Base-by-base conservation (phyloP, 2,888 invertebrate genomes). In the Megaustenia siamemsis region DNA sequence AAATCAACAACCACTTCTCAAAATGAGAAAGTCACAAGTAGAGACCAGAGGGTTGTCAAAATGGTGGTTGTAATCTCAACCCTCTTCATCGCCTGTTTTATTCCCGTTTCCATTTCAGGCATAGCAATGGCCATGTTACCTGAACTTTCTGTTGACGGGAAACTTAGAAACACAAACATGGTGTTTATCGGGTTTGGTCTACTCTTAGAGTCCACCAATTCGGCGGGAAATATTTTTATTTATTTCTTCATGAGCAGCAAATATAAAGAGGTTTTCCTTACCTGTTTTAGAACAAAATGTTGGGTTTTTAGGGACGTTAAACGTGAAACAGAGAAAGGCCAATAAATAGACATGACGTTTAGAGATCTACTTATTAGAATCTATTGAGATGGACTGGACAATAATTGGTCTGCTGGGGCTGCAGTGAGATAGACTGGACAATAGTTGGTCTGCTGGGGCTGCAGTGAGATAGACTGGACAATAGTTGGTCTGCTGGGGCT, bases 21-120 rank as follows among this genome's bases (percentile, higher is more conserved):
- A 12, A 15, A 24, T 28, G 60, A 78, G 18, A 60, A 38, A 4
- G 18, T 78, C 6, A 40, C 60, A 6, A 60, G 1, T 8, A 60
- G 78, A n/a, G 78, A 78, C 28, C 60, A 78, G 28, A 60, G 43
- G 40, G 60, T 78, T 1, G 40, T 56, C 0, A 78, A 78, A 79
- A 79, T 79, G 79, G 79, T 79, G 63, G 66, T 68, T 10, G 24
- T 66, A 0, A 79, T 79, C 45, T 79, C 79, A 1, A 66, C 66
- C 1, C 38, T 77, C 0, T 77, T 77, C 40, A 77, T 77, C 10
- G 40, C 21, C 5, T 77, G 76, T 77, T 77, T 77, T 38, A 40
- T 56, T 56, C 76, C 76, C 3, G 38, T 56, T 2, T 38, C 38
- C 32, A 77, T 77, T 24, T 60, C 32, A 10, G 56, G 56, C 35